Evolutionary conservation across 1,140 invertebrate genomes (phyloP).

Genomic region (Drosophila fuyamai): DNA sequence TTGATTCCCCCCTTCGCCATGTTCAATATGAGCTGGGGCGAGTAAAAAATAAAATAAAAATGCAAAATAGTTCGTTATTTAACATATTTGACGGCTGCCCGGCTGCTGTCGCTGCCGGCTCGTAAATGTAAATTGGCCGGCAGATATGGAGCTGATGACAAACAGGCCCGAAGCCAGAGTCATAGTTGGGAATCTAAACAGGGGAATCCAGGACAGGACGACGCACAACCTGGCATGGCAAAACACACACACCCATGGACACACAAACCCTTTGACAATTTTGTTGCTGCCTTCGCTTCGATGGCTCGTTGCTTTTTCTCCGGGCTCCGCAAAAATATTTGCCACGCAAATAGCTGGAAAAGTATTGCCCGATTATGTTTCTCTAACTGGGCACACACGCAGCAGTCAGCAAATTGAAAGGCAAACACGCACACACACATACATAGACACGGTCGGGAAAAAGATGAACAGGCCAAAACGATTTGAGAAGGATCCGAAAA

Average conservation of each 20-base stretch:
- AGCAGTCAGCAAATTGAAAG: slow-evolving; percentile 75
- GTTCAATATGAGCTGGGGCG: slow-evolving; percentile 18
- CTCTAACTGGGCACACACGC: slow-evolving; percentile 70
- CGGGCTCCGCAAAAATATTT: slow-evolving; percentile 59
- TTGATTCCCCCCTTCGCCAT: neutral
- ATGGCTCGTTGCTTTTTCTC: slow-evolving; percentile 51
- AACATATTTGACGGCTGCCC: slow-evolving; percentile 73
- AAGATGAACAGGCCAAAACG: slow-evolving; percentile 55
- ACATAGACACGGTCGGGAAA: slow-evolving; percentile 16
- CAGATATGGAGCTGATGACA: slow-evolving; percentile 70
- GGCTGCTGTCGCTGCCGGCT: slow-evolving; percentile 27
- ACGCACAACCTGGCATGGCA: slow-evolving; percentile 5
- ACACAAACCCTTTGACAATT: slow-evolving; percentile 67
- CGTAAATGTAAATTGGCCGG: slow-evolving; percentile 72
- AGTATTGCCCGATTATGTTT: slow-evolving; percentile 63
- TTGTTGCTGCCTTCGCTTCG: slow-evolving; percentile 44
- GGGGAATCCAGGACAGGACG: neutral
- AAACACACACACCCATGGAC: slow-evolving; percentile 2
- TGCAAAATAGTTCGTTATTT: slow-evolving; percentile 83
- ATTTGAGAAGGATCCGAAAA: slow-evolving; percentile 56
- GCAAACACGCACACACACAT: slow-evolving; percentile 42
- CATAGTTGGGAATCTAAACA: neutral
- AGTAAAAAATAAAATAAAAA: slow-evolving; percentile 67
- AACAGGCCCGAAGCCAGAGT: slow-evolving; percentile 43
- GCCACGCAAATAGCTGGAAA: slow-evolving; percentile 72